Evolutionary conservation across 2,888 invertebrate species (phyloP).

Genomic region (Lutraria lutraria): DNA sequence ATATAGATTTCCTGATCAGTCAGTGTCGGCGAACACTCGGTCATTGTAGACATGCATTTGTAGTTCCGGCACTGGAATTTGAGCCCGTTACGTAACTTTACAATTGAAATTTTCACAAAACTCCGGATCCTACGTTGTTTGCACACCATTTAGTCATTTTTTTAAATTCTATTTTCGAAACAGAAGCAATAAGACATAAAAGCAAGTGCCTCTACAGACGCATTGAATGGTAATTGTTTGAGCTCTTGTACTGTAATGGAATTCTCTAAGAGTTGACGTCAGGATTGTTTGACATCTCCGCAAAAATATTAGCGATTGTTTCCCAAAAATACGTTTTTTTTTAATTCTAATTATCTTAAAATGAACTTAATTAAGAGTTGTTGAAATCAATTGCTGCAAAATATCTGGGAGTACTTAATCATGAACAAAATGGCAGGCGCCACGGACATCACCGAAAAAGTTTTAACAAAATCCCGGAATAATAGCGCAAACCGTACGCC

Average conservation of each 20-base stretch:
- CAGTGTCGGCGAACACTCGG: background rate
- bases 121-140: no score
- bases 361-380: background rate
- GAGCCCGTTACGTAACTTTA: no score
- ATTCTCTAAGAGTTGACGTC: background rate
- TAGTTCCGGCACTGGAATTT: no score
- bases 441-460: background rate
- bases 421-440: constrained; percentile 7
- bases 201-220: no score
- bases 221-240: no score
- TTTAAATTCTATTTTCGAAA: no score
- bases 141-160: no score
- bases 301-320: background rate
- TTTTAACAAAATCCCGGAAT: constrained; percentile 3
- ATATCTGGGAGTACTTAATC: background rate
- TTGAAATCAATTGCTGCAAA: background rate
- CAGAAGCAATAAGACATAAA: no score
- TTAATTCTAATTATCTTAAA: background rate
- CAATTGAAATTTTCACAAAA: no score
- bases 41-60: background rate
- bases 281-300: background rate
- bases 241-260: no score
- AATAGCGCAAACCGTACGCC: background rate
- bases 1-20: background rate
- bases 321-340: background rate